Percentiles rank a stretch among this genome's conserved stretches.
Evolutionary conservation across 2,888 invertebrate genomes (phyloP).

Genomic region (Bruchidius siliquastri): DNA sequence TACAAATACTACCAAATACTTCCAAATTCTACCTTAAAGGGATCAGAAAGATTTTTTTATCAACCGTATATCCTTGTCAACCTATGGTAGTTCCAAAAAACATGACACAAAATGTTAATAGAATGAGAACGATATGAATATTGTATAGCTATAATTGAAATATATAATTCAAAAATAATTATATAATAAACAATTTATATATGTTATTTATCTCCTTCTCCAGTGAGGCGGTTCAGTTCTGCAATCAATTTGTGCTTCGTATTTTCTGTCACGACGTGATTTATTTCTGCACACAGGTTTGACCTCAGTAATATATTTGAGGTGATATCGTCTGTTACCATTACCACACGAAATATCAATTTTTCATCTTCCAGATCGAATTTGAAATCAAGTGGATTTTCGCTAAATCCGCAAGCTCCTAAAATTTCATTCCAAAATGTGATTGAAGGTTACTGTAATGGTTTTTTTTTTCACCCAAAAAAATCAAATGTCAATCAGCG

Average conservation of each 20-base stretch:
- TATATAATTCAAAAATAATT: slow-evolving; percentile 1
- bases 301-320: slow-evolving; percentile 22
- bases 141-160: background rate
- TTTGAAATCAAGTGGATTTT: slow-evolving; percentile 24
- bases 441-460: background rate
- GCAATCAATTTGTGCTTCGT: background rate
- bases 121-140: background rate
- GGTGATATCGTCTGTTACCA: slow-evolving; percentile 21
- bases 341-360: slow-evolving; percentile 21
- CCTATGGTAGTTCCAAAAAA: no score
- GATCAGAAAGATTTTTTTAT: no score
- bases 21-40: no score
- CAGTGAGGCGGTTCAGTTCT: slow-evolving; percentile 5
- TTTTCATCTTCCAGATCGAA: slow-evolving; percentile 25
- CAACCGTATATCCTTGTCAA: no score
- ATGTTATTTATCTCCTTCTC: slow-evolving; percentile 11
- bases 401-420: slow-evolving; percentile 30
- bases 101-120: no score
- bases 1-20: no score
- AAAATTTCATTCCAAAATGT: slow-evolving; percentile 9
- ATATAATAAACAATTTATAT: background rate
- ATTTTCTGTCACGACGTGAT: slow-evolving; percentile 8
- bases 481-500: no score
- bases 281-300: slow-evolving; percentile 18
- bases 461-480: no score